Evolutionary conservation across 2,113 vertebrate genomes (phyloP).

Genomic region (Petroica traversi): DNA sequence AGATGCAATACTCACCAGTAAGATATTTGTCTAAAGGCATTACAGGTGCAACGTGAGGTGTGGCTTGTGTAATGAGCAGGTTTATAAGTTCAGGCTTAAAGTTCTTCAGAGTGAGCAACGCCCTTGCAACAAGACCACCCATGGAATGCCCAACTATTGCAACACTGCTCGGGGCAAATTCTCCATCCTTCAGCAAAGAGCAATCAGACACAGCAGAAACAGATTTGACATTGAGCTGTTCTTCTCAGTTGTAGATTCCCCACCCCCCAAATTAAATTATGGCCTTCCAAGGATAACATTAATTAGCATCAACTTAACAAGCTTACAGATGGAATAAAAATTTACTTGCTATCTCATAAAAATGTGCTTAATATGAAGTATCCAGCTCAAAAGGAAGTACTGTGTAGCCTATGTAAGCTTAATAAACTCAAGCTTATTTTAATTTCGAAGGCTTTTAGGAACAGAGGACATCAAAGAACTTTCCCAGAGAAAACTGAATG

Average conservation of each 20-base stretch:
- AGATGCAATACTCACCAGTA: conserved; percentile 71
- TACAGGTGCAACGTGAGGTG: conserved; percentile 92
- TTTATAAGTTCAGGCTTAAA: conserved; percentile 89
- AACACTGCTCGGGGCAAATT: conserved; percentile 84
- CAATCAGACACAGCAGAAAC: neutral
- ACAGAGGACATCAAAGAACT: neutral
- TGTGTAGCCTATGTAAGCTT: neutral
- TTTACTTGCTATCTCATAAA: neutral
- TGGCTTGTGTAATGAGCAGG: conserved; percentile 94
- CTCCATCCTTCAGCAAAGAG: conserved; percentile 73
- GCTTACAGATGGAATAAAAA: neutral
- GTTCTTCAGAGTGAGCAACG: conserved; percentile 87
- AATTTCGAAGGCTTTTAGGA: neutral
- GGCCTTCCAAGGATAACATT: neutral
- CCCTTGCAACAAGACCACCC: conserved; percentile 96
- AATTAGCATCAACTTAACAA: neutral
- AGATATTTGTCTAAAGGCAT: conserved; percentile 89
- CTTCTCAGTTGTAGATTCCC: neutral
- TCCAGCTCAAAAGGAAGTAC: neutral
- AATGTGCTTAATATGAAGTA: neutral
- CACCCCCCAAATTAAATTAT: accelerated
- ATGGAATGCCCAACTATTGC: conserved; percentile 95
- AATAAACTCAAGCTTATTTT: neutral
- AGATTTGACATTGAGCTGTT: neutral
- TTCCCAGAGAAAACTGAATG: neutral